Percentiles rank a stretch among this genome's conserved stretches.
phyloP scores from a whole-genome alignment of 1,140 invertebrate genomes.

The Scaptomyza montana region DNA sequence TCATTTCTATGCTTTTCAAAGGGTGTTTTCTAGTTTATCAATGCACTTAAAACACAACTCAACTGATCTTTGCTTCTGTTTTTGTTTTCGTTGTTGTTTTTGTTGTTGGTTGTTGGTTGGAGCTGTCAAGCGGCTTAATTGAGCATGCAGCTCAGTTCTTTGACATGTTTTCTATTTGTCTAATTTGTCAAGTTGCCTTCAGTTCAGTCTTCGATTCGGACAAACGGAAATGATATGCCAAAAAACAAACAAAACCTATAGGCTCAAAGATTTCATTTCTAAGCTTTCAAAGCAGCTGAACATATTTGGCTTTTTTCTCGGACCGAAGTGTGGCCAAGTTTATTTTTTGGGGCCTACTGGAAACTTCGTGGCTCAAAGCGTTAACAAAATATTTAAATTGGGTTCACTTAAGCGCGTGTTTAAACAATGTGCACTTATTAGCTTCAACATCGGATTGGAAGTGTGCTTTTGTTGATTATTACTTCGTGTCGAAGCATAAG shows the following conservation, averaged over 20 bases:
- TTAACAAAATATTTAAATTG: conserved; percentile 65
- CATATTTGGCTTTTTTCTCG: conserved; percentile 10
- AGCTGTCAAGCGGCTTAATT: conserved; percentile 69
- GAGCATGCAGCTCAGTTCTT: conserved; percentile 69
- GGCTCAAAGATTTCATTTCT: neutral
- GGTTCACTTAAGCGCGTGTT: conserved; percentile 67
- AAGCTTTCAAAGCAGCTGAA: conserved; percentile 41
- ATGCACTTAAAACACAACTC: neutral
- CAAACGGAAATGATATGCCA: conserved; percentile 73
- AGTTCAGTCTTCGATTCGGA: conserved; percentile 2
- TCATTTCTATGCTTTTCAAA: no score
- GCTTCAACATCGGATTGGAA: conserved; percentile 34
- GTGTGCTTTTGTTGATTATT: neutral
- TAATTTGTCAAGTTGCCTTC: conserved; percentile 72
- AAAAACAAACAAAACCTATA: conserved; percentile 8
- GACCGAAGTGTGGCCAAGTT: conserved; percentile 61
- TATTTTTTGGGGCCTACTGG: neutral
- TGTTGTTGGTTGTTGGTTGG: conserved; percentile 3
- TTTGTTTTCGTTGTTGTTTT: neutral
- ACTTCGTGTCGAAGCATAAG: conserved; percentile 9
- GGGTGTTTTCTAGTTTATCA: conserved; percentile 7
- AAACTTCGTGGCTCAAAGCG: neutral
- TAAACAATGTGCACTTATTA: conserved; percentile 66
- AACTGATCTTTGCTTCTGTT: conserved; percentile 11
- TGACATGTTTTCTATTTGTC: conserved; percentile 82